Evolutionary conservation across 2,888 invertebrate species (phyloP).

Genomic region (Smittia aterrima): DNA sequence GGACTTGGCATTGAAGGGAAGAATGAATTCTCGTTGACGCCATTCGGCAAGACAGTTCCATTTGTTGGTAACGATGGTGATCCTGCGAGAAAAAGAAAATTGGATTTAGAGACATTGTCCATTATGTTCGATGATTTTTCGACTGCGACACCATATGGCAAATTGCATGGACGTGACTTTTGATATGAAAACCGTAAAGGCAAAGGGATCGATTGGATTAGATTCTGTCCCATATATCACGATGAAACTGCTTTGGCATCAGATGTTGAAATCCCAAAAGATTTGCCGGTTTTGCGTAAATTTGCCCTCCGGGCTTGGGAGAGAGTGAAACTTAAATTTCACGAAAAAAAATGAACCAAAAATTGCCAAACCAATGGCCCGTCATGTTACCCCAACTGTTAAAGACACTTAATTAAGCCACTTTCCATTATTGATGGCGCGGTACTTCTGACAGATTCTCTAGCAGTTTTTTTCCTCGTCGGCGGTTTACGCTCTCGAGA

Average conservation of each 20-base stretch:
- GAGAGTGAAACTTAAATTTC: no score
- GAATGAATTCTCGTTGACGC: conserved; percentile 52
- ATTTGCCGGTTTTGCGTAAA: background rate
- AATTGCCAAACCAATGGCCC: background rate
- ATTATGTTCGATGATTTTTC: conserved; percentile 11
- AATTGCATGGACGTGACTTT: conserved; percentile 42
- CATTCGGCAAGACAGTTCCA: conserved; percentile 53
- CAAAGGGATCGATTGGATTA: conserved; percentile 26
- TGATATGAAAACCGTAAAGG: background rate
- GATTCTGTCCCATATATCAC: background rate
- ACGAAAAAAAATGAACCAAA: background rate
- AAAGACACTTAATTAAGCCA: conserved; percentile 42
- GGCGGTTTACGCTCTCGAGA: conserved; percentile 33
- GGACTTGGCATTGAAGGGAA: conserved; percentile 56
- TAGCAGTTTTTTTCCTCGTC: conserved; percentile 4
- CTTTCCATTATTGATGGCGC: conserved; percentile 41
- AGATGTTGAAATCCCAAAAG: conserved; percentile 10
- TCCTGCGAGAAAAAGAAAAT: conserved; percentile 52
- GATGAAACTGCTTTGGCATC: background rate
- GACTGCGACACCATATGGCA: conserved; percentile 43
- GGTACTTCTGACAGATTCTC: background rate
- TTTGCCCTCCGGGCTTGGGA: no score
- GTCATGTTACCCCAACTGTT: background rate
- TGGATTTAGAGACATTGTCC: conserved; percentile 10
- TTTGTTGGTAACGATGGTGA: conserved; percentile 52